Evolutionary conservation across 2,113 vertebrate species (phyloP).

Genomic region (Ceyx margarethae): DNA sequence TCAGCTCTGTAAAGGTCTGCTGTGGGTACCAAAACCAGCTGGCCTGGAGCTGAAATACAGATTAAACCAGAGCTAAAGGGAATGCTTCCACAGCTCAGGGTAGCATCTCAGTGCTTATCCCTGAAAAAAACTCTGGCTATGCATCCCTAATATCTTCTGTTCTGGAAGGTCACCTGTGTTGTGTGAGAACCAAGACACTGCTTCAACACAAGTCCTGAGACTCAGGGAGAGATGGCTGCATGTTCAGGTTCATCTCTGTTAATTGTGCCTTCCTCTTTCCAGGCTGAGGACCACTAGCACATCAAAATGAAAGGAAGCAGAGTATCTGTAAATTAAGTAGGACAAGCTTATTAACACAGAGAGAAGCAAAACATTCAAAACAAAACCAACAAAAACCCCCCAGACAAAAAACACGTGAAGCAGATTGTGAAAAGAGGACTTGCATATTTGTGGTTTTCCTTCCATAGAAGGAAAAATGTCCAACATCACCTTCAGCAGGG

Average conservation of each 20-base stretch:
- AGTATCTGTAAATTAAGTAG: neutral
- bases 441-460: neutral
- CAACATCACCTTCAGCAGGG: neutral
- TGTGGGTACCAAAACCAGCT: neutral
- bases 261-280: neutral
- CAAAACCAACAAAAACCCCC: neutral
- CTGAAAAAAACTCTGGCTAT: neutral
- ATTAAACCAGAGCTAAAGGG: neutral
- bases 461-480: neutral
- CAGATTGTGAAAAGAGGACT: neutral
- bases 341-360: neutral
- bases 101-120: neutral
- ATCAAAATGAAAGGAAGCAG: neutral
- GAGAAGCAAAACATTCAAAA: neutral
- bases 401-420: neutral
- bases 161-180: neutral
- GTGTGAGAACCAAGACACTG: neutral
- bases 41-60: neutral
- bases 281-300: neutral
- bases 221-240: neutral
- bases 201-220: neutral
- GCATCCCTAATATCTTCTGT: neutral
- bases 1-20: neutral
- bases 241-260: neutral
- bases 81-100: neutral